phyloP scores from a whole-genome alignment of 2,888 invertebrate species.

The Ametastegia equiseti region DNA sequence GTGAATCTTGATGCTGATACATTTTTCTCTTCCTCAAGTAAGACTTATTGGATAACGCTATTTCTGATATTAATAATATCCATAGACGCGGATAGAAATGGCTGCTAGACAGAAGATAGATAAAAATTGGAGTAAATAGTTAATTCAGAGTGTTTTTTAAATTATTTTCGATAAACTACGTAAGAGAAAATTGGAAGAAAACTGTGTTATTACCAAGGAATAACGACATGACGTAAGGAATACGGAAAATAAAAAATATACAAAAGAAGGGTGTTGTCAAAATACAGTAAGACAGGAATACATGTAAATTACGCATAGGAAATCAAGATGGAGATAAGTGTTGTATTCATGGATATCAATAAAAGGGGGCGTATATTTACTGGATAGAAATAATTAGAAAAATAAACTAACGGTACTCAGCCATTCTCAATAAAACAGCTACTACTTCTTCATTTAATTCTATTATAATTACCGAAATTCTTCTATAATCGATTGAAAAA shows the following conservation, averaged over 20 bases:
- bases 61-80: no score
- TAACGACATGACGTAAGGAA: no score
- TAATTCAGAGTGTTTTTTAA: no score
- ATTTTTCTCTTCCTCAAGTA: no score
- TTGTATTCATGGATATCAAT: conserved; percentile 15
- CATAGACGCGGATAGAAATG: no score
- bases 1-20: no score
- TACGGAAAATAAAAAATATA: neutral
- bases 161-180: no score
- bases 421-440: conserved; percentile 66
- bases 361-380: neutral
- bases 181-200: no score
- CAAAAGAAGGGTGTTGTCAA: conserved; percentile 39
- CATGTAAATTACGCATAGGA: conserved; percentile 52
- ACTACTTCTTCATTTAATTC: conserved; percentile 64
- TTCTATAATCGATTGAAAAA: conserved; percentile 20
- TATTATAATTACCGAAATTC: conserved; percentile 66
- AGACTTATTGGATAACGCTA: no score
- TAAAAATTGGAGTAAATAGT: no score
- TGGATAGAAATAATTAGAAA: conserved; percentile 57
- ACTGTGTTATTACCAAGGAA: no score
- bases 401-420: conserved; percentile 69
- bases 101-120: no score
- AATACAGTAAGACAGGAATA: conserved; percentile 51
- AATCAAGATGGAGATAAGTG: conserved; percentile 59